These are phyloP conservation scores for Caranx melampygus DNA, from an alignment of 2,113 vertebrate genomes.

Conservation along the genomic window DNA sequence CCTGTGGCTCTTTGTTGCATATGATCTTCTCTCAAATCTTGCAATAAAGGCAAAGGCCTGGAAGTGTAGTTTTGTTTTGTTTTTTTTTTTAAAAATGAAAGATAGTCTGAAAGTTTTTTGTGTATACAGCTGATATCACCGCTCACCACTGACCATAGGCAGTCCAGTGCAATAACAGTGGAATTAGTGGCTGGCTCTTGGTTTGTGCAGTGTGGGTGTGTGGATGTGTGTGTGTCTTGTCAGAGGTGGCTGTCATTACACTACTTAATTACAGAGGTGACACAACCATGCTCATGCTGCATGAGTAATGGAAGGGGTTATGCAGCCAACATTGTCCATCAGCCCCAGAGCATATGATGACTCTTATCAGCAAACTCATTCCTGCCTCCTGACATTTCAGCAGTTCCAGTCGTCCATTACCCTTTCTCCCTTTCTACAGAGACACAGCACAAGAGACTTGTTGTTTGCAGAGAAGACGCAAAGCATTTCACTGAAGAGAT, in stretches of 20 bases:
- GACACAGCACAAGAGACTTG: not conserved
- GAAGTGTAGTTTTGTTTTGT: no score
- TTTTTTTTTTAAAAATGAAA: no score
- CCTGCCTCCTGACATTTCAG: conserved; percentile 60
- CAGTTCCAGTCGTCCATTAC: conserved; percentile 27
- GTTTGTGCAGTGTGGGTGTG: not conserved
- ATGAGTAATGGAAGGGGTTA: conserved; percentile 49
- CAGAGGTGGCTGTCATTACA: conserved; percentile 31
- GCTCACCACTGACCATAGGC: no score
- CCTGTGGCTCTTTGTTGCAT: no score
- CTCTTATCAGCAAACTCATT: conserved; percentile 60
- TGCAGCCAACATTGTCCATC: conserved; percentile 30
- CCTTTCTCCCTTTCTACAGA: not conserved
- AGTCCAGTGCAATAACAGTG: not conserved
- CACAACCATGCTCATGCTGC: conserved; percentile 30
- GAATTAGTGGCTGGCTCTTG: not conserved
- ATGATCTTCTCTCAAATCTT: no score
- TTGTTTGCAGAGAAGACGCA: conserved; percentile 29
- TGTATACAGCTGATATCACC: no score
- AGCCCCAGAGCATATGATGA: conserved; percentile 37
- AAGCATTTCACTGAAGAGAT: conserved; percentile 38
- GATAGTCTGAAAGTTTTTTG: no score
- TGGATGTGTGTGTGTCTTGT: not conserved
- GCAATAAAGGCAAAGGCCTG: no score
- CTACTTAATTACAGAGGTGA: conserved; percentile 56